Base-by-base conservation (phyloP, 2,113 vertebrate genomes). In the Sebastes fasciatus region DNA sequence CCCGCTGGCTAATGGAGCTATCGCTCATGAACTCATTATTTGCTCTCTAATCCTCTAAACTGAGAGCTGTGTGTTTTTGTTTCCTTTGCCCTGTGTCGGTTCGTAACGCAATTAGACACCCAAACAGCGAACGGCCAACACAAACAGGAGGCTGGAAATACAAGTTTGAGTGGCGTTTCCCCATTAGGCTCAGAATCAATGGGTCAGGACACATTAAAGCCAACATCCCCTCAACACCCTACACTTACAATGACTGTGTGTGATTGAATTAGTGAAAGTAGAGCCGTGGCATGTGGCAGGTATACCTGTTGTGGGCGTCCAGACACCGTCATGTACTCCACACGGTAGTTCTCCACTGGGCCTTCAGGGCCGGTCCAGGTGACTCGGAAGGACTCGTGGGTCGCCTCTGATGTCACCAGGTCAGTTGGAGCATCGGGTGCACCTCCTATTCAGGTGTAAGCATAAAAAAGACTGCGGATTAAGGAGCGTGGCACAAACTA, bases 371-470 rank as follows among this genome's bases (percentile, higher is more conserved):
- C 96, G 0, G 63, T 96, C 98, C 98, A 99, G 62, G 95, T 96
- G 72, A 96, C 96, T 88, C 97, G 94, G 93, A 99, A 98, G 57
- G 97, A 97, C 63, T 95, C 92, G 86, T 97, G 95, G 48, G 98
- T 99, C 69, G 96, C 95, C 77, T 99, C 98, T 2, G 98, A 99
- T 82, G 97, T 98, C 79, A 96, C 93, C 82, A 99, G 94, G 92
- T 98, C 93, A 81, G 97, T 97, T 23, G 98, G 97, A 42, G 97
- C 78, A 46, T 88, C 93, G 0, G 91, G 91, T 26, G 86, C 74
- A 17, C 91, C 94, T 88, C 94, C 95, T 96, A 40, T 72, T 85
- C 17, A 63, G 14, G 64, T 17, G 2, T n/a, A 74, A 46, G 62
- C 8, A 67, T 13, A 77, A 51, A 74, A 74, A 68, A 69, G 73